Evolutionary conservation across 2,113 vertebrate species (phyloP).

Genomic region (Hippopotamus amphibius): DNA sequence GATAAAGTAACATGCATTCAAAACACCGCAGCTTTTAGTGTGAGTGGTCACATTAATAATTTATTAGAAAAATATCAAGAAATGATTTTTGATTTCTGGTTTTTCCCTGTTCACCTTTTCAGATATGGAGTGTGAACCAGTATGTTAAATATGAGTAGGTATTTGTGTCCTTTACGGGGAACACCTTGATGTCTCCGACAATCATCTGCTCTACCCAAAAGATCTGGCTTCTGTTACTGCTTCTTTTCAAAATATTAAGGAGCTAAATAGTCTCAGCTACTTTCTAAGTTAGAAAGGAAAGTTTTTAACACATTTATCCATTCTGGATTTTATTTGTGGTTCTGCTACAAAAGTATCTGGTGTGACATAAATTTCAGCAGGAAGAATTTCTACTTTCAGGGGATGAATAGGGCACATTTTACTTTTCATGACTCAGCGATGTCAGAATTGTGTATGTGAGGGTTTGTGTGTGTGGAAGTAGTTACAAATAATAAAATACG

Average conservation of each 20-base stretch:
- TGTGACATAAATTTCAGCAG: neutral
- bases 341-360: neutral
- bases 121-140: neutral
- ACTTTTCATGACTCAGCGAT: neutral
- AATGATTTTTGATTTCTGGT: neutral
- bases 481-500: neutral
- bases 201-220: neutral
- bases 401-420: neutral
- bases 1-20: neutral
- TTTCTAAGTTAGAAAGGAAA: neutral
- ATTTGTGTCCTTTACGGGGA: neutral
- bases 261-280: neutral
- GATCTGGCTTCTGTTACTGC: neutral
- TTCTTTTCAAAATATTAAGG: neutral
- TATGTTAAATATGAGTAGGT: neutral
- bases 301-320: neutral
- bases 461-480: neutral
- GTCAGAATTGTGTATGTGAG: neutral
- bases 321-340: slow-evolving; percentile 22
- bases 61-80: neutral
- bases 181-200: neutral
- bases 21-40: neutral
- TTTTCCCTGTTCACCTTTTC: neutral
- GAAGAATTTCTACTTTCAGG: neutral
- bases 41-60: neutral